Evolutionary conservation across 2,797 vertebrate genomes (phyloP).

Genomic region (Leptodactylus fallax): DNA sequence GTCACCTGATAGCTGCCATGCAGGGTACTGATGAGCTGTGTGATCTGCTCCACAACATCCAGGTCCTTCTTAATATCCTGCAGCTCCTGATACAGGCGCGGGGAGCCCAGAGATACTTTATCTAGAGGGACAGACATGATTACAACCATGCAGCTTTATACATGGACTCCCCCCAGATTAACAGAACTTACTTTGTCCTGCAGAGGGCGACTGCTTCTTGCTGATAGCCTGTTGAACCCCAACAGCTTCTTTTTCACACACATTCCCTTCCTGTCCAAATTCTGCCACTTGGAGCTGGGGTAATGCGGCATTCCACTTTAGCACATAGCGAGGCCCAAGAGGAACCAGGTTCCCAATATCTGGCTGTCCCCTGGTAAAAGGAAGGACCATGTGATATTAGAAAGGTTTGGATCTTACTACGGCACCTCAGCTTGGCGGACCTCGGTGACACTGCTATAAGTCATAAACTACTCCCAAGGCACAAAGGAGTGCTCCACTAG

Average conservation of each 20-base stretch:
- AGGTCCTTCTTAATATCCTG: constrained; percentile 95
- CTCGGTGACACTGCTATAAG: no score
- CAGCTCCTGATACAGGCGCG: constrained; percentile 94
- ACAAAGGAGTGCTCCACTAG: no score
- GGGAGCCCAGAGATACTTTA: constrained; percentile 89
- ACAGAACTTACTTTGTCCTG: constrained; percentile 74
- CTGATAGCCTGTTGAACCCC: constrained; percentile 75
- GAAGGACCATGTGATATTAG: neutral
- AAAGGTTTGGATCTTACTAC: neutral
- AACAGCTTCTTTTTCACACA: constrained; percentile 79
- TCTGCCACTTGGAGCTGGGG: constrained; percentile 94
- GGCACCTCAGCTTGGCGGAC: neutral
- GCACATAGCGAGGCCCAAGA: constrained; percentile 90
- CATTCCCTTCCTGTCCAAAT: constrained; percentile 85
- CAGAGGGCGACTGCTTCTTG: constrained; percentile 72
- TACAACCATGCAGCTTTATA: neutral
- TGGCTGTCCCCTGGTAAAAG: constrained; percentile 81
- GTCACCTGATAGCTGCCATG: constrained; percentile 93
- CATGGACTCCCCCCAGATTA: neutral
- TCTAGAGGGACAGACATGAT: constrained; percentile 66
- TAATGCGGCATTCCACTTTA: constrained; percentile 93
- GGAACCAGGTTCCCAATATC: constrained; percentile 94
- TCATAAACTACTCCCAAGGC: no score
- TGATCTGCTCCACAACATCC: constrained; percentile 92
- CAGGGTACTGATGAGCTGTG: constrained; percentile 89